Base-by-base conservation (phyloP, 2,888 invertebrate species). In the Coleophora flavipennella region DNA sequence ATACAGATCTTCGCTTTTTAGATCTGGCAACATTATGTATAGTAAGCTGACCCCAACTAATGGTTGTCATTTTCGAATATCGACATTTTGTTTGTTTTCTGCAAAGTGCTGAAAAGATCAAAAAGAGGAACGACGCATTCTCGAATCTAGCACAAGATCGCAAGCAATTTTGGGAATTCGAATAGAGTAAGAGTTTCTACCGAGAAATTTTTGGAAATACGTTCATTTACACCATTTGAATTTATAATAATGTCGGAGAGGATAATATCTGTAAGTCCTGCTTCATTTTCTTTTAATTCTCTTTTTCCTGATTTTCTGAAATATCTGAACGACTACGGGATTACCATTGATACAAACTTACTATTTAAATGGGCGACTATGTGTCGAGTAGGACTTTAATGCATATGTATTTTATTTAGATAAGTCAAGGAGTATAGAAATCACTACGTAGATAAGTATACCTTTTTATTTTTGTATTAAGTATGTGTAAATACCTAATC, bases 181-280 rank as follows among this genome's bases (percentile, higher is more conserved):
- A 42, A 44, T 39, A 39, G 33, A 43, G 33, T 41, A 35, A 36
- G 29, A 43, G 34, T 26, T 35, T 12, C 6, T 20, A 11, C n/a
- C n/a, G n/a, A 31, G 12, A 12, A 26, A 20, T 37, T 42, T 14
- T 32, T 8, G n/a, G 13, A 39, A 29, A n/a, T 13, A 14, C 35
- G 9, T 14, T 36, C 35, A 8, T 14, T 36, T 28, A 29, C 26
- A 9, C 25, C 25, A 12, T 10, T 36, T 36, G 35, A 33, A 33
- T 29, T 31, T 42, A 35, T 31, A 33, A 58, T 45, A 39, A 80
- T 80, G 78, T 56, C 70, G 39, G 80, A 80, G 41, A 69, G 79
- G 53, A 58, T 71, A 13, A 79, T 79, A 54, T 75, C 80, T 46
- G 80, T 80, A 60, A 69, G 78, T 68, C 46, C 26, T 10, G 7